A percentile compares a stretch with the other conserved stretches of the same genome.
These are phyloP conservation scores for Pardosa pseudoannulata DNA, from an alignment of 2,888 invertebrate genomes.

Conservation along the genomic window DNA sequence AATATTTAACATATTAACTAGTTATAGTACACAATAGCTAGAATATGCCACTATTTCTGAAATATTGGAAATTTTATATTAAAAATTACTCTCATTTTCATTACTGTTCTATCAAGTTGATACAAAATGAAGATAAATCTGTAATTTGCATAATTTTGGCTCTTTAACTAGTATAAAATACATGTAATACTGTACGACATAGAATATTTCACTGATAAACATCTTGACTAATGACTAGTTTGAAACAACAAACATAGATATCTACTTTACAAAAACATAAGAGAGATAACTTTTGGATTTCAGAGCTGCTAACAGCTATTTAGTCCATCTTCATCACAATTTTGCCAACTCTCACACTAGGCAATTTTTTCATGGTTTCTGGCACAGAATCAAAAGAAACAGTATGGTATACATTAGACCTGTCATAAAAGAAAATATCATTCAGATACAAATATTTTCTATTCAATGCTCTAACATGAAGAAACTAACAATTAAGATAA, in stretches of 20 bases:
- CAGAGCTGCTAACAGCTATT: not conserved
- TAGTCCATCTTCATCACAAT: constrained; percentile 76
- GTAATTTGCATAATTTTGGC: not conserved
- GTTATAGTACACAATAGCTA: no score
- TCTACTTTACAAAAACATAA: no score
- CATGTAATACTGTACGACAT: not conserved
- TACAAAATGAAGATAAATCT: not conserved
- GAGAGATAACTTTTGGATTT: no score
- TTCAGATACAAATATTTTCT: no score
- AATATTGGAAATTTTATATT: no score
- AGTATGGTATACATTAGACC: constrained; percentile 77
- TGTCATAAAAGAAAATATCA: not conserved
- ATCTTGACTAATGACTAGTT: not conserved
- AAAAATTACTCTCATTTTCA: no score
- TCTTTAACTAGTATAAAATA: not conserved
- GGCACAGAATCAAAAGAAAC: constrained; percentile 77
- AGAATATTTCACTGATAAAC: not conserved
- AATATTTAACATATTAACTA: no score
- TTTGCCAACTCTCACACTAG: constrained; percentile 77
- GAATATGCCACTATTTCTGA: no score
- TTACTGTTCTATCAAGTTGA: no score
- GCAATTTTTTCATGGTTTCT: constrained; percentile 76
- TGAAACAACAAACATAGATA: not conserved
- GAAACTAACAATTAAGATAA: no score
- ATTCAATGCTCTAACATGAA: no score